Conservation (phyloP, 2,888 invertebrate genomes). For the Norana najaformis region DNA sequence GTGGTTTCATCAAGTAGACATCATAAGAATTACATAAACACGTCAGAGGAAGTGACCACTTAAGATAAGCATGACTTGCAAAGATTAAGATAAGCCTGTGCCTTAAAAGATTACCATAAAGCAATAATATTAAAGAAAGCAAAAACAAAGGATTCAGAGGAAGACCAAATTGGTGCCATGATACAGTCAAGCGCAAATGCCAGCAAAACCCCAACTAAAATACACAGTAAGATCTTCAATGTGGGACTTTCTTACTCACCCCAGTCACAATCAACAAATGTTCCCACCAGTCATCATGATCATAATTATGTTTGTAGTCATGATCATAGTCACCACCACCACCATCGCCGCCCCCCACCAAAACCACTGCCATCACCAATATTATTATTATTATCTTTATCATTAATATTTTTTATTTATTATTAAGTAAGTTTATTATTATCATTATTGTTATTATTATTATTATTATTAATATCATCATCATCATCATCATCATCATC, state of each 20-base stretch:
- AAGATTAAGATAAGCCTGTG: background rate
- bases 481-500: too few relatives aligned
- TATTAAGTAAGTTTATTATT: too few relatives aligned
- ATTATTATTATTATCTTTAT: too few relatives aligned
- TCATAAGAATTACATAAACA: background rate
- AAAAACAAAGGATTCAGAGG: background rate
- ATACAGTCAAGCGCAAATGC: background rate
- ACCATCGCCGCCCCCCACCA: too few relatives aligned
- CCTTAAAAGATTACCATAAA: background rate
- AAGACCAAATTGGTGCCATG: background rate
- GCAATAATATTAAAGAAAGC: background rate
- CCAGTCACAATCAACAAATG: background rate
- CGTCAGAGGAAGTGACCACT: background rate
- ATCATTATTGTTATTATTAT: too few relatives aligned
- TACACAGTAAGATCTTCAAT: background rate
- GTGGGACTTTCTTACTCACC: background rate
- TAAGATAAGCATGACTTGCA: background rate
- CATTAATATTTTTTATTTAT: too few relatives aligned
- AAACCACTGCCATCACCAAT: too few relatives aligned
- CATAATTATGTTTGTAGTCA: too few relatives aligned
- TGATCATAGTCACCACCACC: too few relatives aligned
- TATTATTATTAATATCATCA: too few relatives aligned
- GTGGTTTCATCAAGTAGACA: background rate
- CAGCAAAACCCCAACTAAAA: background rate
- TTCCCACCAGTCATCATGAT: too few relatives aligned